A percentile compares a stretch with the other conserved stretches of the same genome.
Evolutionary conservation across 2,797 vertebrate species (phyloP).

Genomic region (Glyptemys insculpta): DNA sequence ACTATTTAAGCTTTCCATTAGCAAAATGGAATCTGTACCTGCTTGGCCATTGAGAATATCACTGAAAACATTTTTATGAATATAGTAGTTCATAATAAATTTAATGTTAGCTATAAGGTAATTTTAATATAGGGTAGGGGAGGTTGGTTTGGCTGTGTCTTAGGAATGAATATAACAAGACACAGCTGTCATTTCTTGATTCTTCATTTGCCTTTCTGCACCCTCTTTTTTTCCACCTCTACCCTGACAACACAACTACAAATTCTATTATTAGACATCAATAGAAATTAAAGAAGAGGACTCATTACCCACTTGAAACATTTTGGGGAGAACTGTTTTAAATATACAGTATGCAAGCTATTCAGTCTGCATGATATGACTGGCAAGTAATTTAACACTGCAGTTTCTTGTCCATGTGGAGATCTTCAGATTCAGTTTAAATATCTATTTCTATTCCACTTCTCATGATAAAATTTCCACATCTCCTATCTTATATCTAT

Average conservation of each 20-base stretch:
- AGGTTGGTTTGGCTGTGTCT: not conserved
- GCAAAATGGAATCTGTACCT: not conserved
- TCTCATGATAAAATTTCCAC: not conserved
- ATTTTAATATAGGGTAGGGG: not conserved
- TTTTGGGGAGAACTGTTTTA: not conserved
- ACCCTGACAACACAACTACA: too few relatives aligned
- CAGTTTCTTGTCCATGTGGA: not conserved
- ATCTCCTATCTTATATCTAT: not conserved
- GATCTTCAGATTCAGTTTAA: not conserved
- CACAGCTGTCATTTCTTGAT: not conserved
- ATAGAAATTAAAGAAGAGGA: not conserved
- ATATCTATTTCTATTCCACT: not conserved
- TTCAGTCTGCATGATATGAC: not conserved
- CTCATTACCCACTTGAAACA: not conserved
- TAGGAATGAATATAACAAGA: not conserved
- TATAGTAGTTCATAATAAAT: not conserved
- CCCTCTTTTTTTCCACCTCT: fast-evolving
- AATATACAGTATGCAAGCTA: not conserved
- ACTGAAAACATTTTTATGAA: not conserved
- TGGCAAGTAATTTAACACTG: not conserved
- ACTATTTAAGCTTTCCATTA: not conserved
- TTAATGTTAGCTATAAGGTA: not conserved
- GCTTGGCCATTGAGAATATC: not conserved
- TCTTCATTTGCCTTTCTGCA: not conserved
- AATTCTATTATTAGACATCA: not conserved